Conservation (phyloP, 2,797 vertebrate genomes). For the Hoplostethus atlanticus region DNA sequence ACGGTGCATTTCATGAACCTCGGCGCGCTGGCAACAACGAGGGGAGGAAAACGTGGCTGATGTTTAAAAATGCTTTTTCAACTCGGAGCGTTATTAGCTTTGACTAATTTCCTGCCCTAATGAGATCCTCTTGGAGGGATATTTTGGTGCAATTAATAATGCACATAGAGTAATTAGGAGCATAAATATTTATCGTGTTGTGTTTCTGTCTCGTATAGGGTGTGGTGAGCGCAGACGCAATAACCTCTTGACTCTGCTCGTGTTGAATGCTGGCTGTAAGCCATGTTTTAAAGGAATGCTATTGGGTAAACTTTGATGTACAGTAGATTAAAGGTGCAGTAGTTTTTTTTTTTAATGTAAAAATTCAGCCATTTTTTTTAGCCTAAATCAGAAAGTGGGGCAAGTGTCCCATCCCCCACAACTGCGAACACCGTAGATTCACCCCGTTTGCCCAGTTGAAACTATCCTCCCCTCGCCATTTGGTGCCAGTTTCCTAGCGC, state of each 20-base stretch:
- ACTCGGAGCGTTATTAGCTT: conserved; percentile 82
- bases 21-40: conserved; percentile 51
- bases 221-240: conserved; percentile 32
- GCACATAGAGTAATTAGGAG: conserved; percentile 83
- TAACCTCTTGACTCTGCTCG: conserved; percentile 31
- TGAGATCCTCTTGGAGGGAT: conserved; percentile 84
- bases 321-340: too few species aligned
- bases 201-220: conserved; percentile 67
- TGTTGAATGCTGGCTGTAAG: not conserved
- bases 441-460: too few species aligned
- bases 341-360: too few species aligned
- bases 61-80: conserved; percentile 83
- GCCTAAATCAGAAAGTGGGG: not conserved
- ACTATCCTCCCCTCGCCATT: too few species aligned
- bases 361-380: too few species aligned
- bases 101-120: conserved; percentile 86
- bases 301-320: not conserved
- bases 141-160: conserved; percentile 87
- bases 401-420: too few species aligned
- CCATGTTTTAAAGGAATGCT: not conserved
- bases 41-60: conserved; percentile 59
- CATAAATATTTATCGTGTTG: conserved; percentile 84
- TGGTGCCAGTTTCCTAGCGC: too few species aligned
- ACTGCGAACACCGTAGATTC: too few species aligned
- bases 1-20: conserved; percentile 70